phyloP scores from a whole-genome alignment of 2,797 vertebrate species.

The Selene dorsalis region DNA sequence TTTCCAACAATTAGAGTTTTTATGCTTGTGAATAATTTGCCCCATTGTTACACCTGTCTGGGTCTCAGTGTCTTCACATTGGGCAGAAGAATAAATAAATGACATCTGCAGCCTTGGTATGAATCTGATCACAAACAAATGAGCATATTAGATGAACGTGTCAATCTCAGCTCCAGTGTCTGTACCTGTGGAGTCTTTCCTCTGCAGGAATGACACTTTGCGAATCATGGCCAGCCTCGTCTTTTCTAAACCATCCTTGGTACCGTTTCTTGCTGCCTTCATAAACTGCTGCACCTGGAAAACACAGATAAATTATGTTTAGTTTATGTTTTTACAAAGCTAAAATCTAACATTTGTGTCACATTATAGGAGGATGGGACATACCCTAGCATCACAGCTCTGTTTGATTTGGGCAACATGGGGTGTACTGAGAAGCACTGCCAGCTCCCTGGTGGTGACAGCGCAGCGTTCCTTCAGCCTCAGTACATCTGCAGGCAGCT shows the following conservation, averaged over 20 bases:
- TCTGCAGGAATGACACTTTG: constrained; percentile 90
- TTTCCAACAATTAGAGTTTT: neutral
- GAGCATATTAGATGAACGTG: neutral
- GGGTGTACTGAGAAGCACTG: constrained; percentile 86
- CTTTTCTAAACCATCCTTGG: constrained; percentile 91
- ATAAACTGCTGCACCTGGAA: constrained; percentile 92
- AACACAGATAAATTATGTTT: neutral
- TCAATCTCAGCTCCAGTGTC: neutral
- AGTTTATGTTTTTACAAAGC: neutral
- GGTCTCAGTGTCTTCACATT: neutral
- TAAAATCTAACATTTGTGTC: neutral
- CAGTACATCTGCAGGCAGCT: constrained; percentile 90
- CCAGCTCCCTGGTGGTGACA: constrained; percentile 89
- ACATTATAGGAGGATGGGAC: neutral
- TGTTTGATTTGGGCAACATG: constrained; percentile 89
- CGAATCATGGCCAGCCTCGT: constrained; percentile 91
- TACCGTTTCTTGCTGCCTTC: constrained; percentile 91
- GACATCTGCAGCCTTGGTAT: neutral
- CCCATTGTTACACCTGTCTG: too few species aligned
- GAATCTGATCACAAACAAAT: neutral
- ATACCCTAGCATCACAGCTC: constrained; percentile 92
- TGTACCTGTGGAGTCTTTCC: constrained; percentile 87
- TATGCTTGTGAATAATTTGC: too few species aligned
- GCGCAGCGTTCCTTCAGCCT: constrained; percentile 89
- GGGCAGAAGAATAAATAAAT: neutral